Conservation (phyloP, 2,797 vertebrate species). For the Dallia pectoralis region DNA sequence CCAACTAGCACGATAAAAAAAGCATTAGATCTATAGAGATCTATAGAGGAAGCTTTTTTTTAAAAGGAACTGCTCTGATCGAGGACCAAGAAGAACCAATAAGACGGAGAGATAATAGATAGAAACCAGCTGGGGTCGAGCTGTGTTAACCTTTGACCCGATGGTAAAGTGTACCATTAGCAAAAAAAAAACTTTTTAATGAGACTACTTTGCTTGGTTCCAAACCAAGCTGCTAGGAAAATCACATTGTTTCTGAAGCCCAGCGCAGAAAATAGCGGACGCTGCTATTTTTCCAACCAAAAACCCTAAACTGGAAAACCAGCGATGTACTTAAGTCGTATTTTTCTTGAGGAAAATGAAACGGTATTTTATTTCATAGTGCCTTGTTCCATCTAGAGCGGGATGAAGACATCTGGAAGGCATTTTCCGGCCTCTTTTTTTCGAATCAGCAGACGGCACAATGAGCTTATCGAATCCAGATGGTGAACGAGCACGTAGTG, state of each 20-base stretch:
- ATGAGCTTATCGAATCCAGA: constrained; percentile 78
- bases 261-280: constrained; percentile 40
- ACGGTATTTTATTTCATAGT: constrained; percentile 62
- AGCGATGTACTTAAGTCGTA: constrained; percentile 50
- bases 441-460: constrained; percentile 75
- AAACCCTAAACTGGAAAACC: constrained; percentile 46
- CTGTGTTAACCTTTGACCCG: constrained; percentile 59
- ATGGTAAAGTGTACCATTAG: constrained; percentile 48
- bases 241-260: constrained; percentile 29
- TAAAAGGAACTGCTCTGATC: constrained; percentile 30
- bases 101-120: constrained; percentile 12
- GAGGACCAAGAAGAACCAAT: constrained; percentile 15
- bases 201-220: constrained; percentile 34
- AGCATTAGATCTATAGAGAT: neutral
- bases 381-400: constrained; percentile 66
- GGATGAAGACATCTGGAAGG: constrained; percentile 82
- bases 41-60: constrained; percentile 37
- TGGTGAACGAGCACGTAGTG: constrained; percentile 61
- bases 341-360: constrained; percentile 70
- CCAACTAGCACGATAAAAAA: neutral
- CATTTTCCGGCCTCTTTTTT: constrained; percentile 72
- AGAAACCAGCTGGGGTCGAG: constrained; percentile 55
- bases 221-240: constrained; percentile 31
- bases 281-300: constrained; percentile 54
- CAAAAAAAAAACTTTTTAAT: constrained; percentile 59